Percentiles rank a stretch among this genome's conserved stretches.
phyloP scores from a whole-genome alignment of 2,888 invertebrate genomes.

The Eucera pruinosa region DNA sequence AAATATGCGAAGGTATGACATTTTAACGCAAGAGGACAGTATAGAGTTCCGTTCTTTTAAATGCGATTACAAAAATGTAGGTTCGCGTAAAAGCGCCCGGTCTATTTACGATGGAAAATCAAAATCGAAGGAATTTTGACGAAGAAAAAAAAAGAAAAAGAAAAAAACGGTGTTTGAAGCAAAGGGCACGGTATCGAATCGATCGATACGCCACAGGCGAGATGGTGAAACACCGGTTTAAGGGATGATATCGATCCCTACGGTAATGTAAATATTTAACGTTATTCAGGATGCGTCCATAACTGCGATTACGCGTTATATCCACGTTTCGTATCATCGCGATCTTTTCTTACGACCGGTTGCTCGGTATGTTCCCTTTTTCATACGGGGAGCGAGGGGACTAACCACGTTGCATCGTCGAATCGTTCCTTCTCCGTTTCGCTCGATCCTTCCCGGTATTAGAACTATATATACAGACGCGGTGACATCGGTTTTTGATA shows the following conservation, averaged over 20 bases:
- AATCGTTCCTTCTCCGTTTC: constrained; percentile 48
- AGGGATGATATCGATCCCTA: constrained; percentile 37
- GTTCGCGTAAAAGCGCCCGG: no score
- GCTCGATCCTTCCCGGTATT: constrained; percentile 37
- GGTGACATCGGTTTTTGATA: constrained; percentile 32
- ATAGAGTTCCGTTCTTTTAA: no score
- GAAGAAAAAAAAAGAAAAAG: no score
- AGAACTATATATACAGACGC: constrained; percentile 25
- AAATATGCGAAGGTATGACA: no score
- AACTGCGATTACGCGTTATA: constrained; percentile 61
- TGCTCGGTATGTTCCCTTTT: constrained; percentile 51
- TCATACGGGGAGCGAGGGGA: constrained; percentile 19
- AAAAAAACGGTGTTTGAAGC: neutral
- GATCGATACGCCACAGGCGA: constrained; percentile 2
- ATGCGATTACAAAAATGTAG: no score
- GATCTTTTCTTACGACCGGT: constrained; percentile 64
- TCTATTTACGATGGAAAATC: neutral
- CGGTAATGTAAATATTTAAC: constrained; percentile 53
- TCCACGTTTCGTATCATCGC: constrained; percentile 55
- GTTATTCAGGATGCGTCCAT: constrained; percentile 52
- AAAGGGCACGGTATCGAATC: neutral
- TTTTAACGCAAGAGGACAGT: no score
- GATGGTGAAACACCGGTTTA: constrained; percentile 18
- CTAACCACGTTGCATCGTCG: constrained; percentile 50
- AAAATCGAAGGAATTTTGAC: neutral